Evolutionary conservation across 2,113 vertebrate genomes (phyloP).

Genomic region (Gallinago media): DNA sequence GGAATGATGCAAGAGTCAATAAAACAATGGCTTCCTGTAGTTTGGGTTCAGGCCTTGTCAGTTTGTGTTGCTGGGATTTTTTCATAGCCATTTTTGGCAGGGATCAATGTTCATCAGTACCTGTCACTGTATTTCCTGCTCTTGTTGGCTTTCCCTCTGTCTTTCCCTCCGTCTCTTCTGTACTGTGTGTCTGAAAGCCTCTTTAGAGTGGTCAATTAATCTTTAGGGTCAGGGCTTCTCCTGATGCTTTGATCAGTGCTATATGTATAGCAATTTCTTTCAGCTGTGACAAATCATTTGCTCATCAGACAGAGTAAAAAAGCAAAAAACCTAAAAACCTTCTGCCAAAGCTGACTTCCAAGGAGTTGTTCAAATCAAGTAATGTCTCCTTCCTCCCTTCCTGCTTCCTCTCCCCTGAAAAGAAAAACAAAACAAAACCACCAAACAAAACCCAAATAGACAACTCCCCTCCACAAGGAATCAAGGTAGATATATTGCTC

Average conservation of each 20-base stretch:
- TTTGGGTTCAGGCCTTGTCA: not conserved
- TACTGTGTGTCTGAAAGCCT: not conserved
- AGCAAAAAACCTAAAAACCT: not conserved
- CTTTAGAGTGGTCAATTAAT: not conserved
- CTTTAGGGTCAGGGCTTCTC: not conserved
- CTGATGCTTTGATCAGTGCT: not conserved
- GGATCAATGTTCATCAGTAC: not conserved
- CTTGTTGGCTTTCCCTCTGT: not conserved
- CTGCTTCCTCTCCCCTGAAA: fast-evolving
- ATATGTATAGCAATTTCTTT: not conserved
- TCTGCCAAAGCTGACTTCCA: not conserved
- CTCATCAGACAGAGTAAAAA: not conserved
- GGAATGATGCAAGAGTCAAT: not conserved
- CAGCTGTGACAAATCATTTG: not conserved
- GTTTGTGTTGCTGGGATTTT: not conserved
- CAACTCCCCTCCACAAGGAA: not conserved
- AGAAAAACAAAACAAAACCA: not conserved
- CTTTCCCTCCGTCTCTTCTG: not conserved
- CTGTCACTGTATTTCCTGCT: not conserved
- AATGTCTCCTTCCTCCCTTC: not conserved
- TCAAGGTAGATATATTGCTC: not conserved
- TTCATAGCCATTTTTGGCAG: not conserved
- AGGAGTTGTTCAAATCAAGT: not conserved
- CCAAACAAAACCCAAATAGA: not conserved
- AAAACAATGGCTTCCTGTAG: not conserved